These are phyloP conservation scores for Lithodes maja DNA, from an alignment of 2,888 invertebrate species.

Conservation along the genomic window DNA sequence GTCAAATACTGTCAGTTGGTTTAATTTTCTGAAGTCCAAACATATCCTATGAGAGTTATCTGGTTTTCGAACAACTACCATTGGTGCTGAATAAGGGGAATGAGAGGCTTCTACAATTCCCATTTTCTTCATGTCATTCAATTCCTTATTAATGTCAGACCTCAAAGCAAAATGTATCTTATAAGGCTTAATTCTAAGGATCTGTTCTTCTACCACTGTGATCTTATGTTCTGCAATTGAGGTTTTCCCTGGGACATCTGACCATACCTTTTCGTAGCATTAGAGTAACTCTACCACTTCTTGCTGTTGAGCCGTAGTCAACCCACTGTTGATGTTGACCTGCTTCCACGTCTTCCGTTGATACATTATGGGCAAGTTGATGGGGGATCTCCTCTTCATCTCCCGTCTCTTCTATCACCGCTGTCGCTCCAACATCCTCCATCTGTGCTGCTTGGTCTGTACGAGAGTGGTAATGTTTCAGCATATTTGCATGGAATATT, in stretches of 20 bases:
- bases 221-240: background rate
- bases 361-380: background rate
- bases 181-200: background rate
- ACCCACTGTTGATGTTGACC: background rate
- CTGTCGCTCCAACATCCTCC: background rate
- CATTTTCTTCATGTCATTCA: background rate
- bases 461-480: constrained; percentile 7
- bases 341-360: background rate
- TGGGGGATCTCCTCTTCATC: background rate
- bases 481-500: constrained; percentile 14
- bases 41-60: background rate
- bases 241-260: background rate
- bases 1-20: background rate
- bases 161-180: background rate
- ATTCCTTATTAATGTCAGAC: background rate
- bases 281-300: background rate
- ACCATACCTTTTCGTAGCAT: background rate
- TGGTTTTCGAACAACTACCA: background rate
- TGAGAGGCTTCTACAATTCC: background rate
- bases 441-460: background rate
- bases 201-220: background rate
- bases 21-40: constrained; percentile 2
- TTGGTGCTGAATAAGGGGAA: background rate
- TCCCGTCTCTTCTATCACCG: background rate
- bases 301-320: background rate